Evolutionary conservation across 30 jellyfish, hydroid and myxozoan genomes (phyloP).

Genomic region (Chrysaora quinquecirrha): DNA sequence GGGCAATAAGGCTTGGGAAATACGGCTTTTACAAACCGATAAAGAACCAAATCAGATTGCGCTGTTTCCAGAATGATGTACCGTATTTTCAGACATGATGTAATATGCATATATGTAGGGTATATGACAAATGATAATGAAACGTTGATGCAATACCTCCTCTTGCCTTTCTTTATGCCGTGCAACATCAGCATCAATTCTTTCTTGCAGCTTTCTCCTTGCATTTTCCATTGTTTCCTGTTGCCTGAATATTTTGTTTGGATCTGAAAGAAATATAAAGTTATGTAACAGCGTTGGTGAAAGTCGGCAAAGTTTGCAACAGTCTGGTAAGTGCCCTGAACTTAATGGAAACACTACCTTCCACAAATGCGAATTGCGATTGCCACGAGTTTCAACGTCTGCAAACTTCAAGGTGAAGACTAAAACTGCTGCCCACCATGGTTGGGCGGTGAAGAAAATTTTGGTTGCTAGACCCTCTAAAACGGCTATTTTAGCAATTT

Average conservation of each 20-base stretch:
- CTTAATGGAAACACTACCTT: no score
- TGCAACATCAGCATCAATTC: constrained; percentile 60
- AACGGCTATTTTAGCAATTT: no score
- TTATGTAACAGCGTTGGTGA: no score
- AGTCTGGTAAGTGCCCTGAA: not conserved
- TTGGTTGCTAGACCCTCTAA: no score
- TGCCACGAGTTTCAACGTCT: no score
- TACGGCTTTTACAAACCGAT: no score
- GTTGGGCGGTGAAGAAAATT: no score
- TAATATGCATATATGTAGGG: not conserved
- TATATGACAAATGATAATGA: not conserved
- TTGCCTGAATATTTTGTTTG: constrained; percentile 64
- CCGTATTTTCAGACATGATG: not conserved
- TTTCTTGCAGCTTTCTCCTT: constrained; percentile 70
- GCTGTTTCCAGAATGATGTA: not conserved
- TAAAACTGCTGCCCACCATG: no score
- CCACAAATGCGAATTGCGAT: no score
- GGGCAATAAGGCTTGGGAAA: no score
- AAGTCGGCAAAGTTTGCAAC: not conserved
- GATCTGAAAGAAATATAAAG: constrained; percentile 44
- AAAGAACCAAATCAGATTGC: not conserved
- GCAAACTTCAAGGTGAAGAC: no score
- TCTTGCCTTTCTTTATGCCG: constrained; percentile 55
- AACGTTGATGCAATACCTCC: constrained; percentile 12
- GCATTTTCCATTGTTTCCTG: constrained; percentile 87